Evolutionary conservation across 1,140 invertebrate genomes (phyloP).

Genomic region (Mactra quadrangularis): DNA sequence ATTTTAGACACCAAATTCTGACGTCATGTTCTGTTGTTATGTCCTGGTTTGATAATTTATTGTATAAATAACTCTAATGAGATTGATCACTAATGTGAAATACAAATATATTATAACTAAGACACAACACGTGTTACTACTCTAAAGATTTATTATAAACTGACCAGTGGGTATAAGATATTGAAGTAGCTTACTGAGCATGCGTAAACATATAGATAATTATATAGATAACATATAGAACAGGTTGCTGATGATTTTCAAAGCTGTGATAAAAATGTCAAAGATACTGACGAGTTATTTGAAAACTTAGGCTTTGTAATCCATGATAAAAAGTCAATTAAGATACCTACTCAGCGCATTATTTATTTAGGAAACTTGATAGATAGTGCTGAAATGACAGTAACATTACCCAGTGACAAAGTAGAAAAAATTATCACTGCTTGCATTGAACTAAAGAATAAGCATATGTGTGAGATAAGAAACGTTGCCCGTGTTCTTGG

Average conservation of each 20-base stretch:
- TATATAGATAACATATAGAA: too few relatives aligned
- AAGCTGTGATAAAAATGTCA: slow-evolving; percentile 57
- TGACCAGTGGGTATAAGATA: too few relatives aligned
- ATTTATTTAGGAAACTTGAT: slow-evolving; percentile 22
- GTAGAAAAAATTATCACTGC: slow-evolving; percentile 2
- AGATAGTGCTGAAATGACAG: slow-evolving; percentile 50
- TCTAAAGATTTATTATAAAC: too few relatives aligned
- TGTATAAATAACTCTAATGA: too few relatives aligned
- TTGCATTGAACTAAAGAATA: slow-evolving; percentile 35
- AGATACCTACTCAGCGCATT: slow-evolving; percentile 10
- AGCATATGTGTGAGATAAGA: slow-evolving; percentile 32
- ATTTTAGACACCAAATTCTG: too few relatives aligned
- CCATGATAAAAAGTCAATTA: slow-evolving; percentile 7
- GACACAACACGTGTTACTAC: too few relatives aligned
- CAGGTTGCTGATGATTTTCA: slow-evolving; percentile 35
- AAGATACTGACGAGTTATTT: slow-evolving; percentile 26
- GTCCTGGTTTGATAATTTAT: too few relatives aligned
- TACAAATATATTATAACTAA: too few relatives aligned
- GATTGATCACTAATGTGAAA: too few relatives aligned
- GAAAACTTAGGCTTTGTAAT: slow-evolving; percentile 53
- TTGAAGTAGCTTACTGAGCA: too few relatives aligned
- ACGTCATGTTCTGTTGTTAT: too few relatives aligned
- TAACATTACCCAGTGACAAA: slow-evolving; percentile 28
- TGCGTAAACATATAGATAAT: too few relatives aligned
- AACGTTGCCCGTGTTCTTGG: slow-evolving; percentile 53